phyloP scores from a whole-genome alignment of 64 coral and sea anemone genomes.

The Montipora efflorescens region DNA sequence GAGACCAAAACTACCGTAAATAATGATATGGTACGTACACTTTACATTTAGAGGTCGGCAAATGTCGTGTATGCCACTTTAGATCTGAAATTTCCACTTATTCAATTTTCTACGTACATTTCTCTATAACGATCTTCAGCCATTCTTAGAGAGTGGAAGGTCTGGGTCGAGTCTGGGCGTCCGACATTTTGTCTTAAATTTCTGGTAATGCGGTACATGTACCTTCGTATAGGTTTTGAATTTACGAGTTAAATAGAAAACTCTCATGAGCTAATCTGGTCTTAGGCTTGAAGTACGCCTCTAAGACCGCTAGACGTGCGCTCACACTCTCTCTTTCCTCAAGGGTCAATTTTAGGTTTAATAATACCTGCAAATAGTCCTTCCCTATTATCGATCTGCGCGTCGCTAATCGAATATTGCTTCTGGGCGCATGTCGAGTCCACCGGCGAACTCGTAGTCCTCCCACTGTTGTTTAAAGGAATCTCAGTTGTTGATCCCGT shows the following conservation, averaged over 20 bases:
- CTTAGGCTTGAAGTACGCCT: conserved; percentile 62
- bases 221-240: conserved; percentile 2
- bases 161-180: too few species aligned
- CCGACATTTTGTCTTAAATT: too few species aligned
- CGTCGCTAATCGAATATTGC: conserved; percentile 19
- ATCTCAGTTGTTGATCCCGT: conserved; percentile 23
- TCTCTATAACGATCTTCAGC: too few species aligned
- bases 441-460: conserved; percentile 22
- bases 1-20: too few species aligned
- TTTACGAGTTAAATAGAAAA: conserved; percentile 45
- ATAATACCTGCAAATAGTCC: conserved; percentile 26
- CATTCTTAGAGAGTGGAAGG: too few species aligned
- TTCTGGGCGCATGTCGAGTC: background rate
- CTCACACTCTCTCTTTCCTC: conserved; percentile 8
- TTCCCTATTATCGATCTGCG: conserved; percentile 30
- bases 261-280: conserved; percentile 64
- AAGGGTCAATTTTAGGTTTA: conserved; percentile 35
- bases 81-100: too few species aligned
- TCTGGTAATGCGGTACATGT: background rate
- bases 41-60: too few species aligned
- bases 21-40: too few species aligned
- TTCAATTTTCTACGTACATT: too few species aligned
- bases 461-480: conserved; percentile 54
- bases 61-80: too few species aligned
- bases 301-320: conserved; percentile 9